Evolutionary conservation across 2,797 vertebrate genomes (phyloP).

Genomic region (Columba guinea): DNA sequence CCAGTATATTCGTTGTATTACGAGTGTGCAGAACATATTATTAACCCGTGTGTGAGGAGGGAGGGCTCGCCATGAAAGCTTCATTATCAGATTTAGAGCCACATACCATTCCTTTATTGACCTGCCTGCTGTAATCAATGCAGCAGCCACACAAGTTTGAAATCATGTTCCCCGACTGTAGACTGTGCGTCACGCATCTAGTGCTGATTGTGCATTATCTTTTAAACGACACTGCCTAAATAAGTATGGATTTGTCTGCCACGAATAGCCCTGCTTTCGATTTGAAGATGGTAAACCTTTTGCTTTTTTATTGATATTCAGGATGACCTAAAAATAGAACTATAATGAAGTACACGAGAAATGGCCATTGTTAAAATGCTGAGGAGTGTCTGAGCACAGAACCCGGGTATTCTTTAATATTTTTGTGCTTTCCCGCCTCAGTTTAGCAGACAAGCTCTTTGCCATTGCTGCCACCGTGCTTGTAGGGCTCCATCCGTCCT

Average conservation of each 20-base stretch:
- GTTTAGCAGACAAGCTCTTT: neutral
- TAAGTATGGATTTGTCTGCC: slow-evolving; percentile 69
- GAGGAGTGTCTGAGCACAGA: neutral
- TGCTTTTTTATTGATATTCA: neutral
- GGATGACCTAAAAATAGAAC: slow-evolving; percentile 44
- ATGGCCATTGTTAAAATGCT: neutral
- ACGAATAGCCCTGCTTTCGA: neutral
- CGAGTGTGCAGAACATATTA: slow-evolving; percentile 74
- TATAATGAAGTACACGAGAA: slow-evolving; percentile 1
- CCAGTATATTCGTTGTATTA: neutral
- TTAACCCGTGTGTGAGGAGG: slow-evolving; percentile 77
- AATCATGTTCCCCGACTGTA: slow-evolving; percentile 76
- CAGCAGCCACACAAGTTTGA: slow-evolving; percentile 71
- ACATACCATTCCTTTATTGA: slow-evolving; percentile 83
- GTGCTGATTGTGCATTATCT: slow-evolving; percentile 66
- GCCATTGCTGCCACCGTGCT: neutral
- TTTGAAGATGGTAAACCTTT: slow-evolving; percentile 39
- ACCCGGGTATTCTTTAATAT: neutral
- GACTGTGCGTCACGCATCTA: neutral
- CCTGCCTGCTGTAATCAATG: slow-evolving; percentile 82
- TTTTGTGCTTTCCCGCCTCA: neutral
- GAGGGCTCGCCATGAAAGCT: slow-evolving; percentile 79
- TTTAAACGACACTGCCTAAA: slow-evolving; percentile 54
- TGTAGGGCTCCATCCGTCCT: neutral
- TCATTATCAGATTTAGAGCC: slow-evolving; percentile 83